Conservation (phyloP, 2,888 invertebrate species). For the Caenorhabditis doughertyi region DNA sequence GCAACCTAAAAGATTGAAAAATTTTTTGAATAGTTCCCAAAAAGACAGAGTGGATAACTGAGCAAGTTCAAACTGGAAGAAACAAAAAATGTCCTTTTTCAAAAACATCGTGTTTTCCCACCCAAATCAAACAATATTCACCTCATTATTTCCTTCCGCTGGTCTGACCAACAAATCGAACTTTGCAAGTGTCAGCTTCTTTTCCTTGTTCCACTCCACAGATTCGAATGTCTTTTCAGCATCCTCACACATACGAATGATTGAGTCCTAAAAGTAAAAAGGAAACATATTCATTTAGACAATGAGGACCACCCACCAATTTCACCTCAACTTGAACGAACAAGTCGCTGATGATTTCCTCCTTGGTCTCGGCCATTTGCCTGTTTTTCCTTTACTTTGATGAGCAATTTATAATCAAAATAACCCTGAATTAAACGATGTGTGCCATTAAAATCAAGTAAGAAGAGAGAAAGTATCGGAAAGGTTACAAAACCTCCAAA, state of each 20-base stretch:
- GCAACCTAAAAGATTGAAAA: conserved; percentile 8
- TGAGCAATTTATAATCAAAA: neutral
- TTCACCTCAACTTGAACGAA: conserved; percentile 46
- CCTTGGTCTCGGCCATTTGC: conserved; percentile 11
- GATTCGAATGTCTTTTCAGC: conserved; percentile 12
- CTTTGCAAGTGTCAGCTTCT: conserved; percentile 7
- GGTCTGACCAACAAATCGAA: conserved; percentile 23
- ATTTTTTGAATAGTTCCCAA: neutral
- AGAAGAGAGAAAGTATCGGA: too few relatives aligned
- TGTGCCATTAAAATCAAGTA: neutral
- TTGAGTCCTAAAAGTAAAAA: neutral
- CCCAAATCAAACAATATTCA: neutral
- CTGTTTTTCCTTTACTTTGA: too few relatives aligned
- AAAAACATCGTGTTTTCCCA: too few relatives aligned
- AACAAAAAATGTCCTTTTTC: too few relatives aligned
- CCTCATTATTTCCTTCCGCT: conserved; percentile 36
- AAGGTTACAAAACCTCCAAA: too few relatives aligned
- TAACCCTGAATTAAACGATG: neutral
- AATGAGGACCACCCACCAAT: too few relatives aligned
- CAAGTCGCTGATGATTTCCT: conserved; percentile 28
- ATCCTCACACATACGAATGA: conserved; percentile 11
- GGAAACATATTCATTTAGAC: neutral
- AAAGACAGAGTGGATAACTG: too few relatives aligned
- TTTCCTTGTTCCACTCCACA: conserved; percentile 30
- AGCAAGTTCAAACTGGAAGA: too few relatives aligned